phyloP scores from a whole-genome alignment of 2,888 invertebrate species.

The Cantharis lateralis region DNA sequence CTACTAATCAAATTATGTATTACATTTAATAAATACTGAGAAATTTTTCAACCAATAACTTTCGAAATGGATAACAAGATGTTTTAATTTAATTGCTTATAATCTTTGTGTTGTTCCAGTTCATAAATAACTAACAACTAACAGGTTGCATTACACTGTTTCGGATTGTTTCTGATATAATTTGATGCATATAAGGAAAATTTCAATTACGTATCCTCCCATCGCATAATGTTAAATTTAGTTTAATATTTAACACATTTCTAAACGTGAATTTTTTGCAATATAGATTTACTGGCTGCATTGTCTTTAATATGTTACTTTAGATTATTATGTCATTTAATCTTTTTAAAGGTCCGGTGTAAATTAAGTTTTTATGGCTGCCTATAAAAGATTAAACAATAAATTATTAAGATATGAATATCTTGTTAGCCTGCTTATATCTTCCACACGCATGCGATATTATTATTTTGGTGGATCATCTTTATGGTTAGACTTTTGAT shows the following conservation, averaged over 20 bases:
- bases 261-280: background rate
- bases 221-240: no score
- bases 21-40: background rate
- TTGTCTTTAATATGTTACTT: background rate
- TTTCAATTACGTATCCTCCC: background rate
- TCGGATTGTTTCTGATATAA: background rate
- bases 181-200: background rate
- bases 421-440: background rate
- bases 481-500: background rate
- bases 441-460: background rate
- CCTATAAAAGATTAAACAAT: background rate
- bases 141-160: background rate
- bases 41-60: background rate
- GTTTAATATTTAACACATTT: background rate
- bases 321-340: background rate
- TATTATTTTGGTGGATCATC: background rate
- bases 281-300: background rate
- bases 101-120: background rate
- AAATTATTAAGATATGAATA: background rate
- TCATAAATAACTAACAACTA: background rate
- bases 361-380: background rate
- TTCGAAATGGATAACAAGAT: background rate
- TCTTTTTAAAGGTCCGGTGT: background rate
- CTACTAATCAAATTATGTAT: background rate
- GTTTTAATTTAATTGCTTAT: background rate